These are phyloP conservation scores for Leptopilina drosophilae DNA, from an alignment of 2,888 invertebrate species.

Conservation along the genomic window DNA sequence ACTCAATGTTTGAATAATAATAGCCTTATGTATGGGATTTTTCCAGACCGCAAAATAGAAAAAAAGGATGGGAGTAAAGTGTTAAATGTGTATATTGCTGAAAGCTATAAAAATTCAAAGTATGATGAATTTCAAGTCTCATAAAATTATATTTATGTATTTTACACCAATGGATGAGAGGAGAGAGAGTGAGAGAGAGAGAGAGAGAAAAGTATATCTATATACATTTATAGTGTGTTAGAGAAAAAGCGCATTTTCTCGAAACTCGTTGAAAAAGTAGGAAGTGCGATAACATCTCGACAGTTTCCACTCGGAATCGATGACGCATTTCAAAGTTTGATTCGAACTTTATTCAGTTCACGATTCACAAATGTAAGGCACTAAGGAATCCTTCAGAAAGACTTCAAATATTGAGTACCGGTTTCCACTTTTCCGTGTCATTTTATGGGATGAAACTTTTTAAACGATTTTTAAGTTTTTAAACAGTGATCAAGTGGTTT, in stretches of 20 bases:
- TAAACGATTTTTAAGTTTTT: not conserved
- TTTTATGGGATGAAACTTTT: not conserved
- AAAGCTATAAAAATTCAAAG: not conserved
- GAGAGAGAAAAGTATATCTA: not conserved
- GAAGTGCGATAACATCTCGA: not conserved
- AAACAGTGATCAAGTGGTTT: not conserved
- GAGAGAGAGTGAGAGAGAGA: not conserved
- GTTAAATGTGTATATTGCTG: not conserved
- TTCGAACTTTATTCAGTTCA: slow-evolving; percentile 19
- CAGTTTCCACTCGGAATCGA: slow-evolving; percentile 3
- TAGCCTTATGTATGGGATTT: not conserved
- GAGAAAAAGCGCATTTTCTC: not conserved
- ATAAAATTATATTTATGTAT: not conserved
- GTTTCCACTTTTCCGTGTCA: not conserved
- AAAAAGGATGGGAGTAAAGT: not conserved
- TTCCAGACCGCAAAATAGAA: too few species aligned
- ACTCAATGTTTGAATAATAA: slow-evolving; percentile 2
- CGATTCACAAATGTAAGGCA: slow-evolving; percentile 10
- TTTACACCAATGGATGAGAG: not conserved
- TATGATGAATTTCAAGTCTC: slow-evolving; percentile 11
- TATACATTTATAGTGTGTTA: not conserved
- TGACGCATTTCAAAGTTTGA: slow-evolving; percentile 19
- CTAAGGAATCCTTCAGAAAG: slow-evolving; percentile 13
- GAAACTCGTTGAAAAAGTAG: not conserved
- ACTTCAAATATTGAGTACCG: slow-evolving; percentile 14